Base-by-base conservation (phyloP, 2,113 vertebrate genomes). In the Chlorocebus sabaeus region DNA sequence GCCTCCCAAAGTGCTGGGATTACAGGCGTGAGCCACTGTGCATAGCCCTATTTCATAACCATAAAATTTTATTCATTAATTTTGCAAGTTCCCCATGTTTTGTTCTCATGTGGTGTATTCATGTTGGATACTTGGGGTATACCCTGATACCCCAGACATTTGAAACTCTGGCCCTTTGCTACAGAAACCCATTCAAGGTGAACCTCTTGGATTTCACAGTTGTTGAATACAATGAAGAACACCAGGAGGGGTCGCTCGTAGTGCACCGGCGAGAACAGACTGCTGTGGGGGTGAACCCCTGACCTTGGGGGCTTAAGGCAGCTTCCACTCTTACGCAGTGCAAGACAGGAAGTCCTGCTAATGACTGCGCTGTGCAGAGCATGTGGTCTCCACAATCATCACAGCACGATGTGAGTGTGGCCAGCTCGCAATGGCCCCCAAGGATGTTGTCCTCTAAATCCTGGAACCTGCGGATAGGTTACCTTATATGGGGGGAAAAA, bases 401-500 rank as follows among this genome's bases (percentile, higher is more conserved):
- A 27, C 8, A 3, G 35, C 55, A 50, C 8, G 18, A n/a, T 30
- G 18, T 1, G 32, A 48, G 32, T 22, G 32, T 48, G 23, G 17
- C 6, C 32, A 0, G 7, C 40, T 4, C 16, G 5, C 25, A 38
- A 20, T 16, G 35, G 6, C 5, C 23, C 20, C n/a, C 22, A 68
- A 3, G 45, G 45, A 40, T 25, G 45, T 4, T 8, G 8, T 25
- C n/a, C 12, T n/a, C 48, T 9, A 4, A n/a, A n/a, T 25, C 32
- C 83, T 2, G 20, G 32, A 25, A 32, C 1, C 45, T 45, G 55
- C 4, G 25, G 14, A 6, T 45, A 13, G 1, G 40, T 84, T 9
- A 32, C 27, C 9, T 22, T 0, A 20, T 3, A 8, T 18, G 13
- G 45, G 12, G 8, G 45, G 0, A 0, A 38, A n/a, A 23, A 55